Base-by-base conservation (phyloP, 2,797 vertebrate species). In the Halcyon smyrnensis region DNA sequence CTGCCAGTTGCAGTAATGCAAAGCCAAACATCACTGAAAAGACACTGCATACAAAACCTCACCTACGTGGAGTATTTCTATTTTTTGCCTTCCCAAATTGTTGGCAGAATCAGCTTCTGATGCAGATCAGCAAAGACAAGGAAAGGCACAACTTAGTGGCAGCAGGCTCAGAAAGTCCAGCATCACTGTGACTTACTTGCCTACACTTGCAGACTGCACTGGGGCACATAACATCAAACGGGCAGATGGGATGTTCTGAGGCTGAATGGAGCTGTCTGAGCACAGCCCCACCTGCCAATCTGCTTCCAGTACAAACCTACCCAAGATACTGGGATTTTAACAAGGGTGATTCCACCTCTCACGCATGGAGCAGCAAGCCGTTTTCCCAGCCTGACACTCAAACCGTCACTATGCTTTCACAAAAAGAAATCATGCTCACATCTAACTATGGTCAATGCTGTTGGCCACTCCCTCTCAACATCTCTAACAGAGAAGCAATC, bases 71-170 rank as follows among this genome's bases (percentile, higher is more conserved):
- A 37, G 14, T 11, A 56, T 11, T 28, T 56, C 13, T 13, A 13
- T 34, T 39, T 51, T 19, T n/a, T 27, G 46, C 5, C 7, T 21
- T 27, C 11, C 23, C 18, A 70, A 53, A 67, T 46, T 0, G 0
- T 15, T 60, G 28, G 32, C 48, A 89, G 41, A 53, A 76, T 75
- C 87, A 84, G 56, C 27, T 86, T 76, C 69, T 51, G 54, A 68
- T 18, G 20, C 12, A 73, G 41, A 60, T 60, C 56, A 54, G 27
- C 15, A 71, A 53, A 94, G 73, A 80, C 23, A 65, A 82, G 57
- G 63, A 90, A 85, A 75, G 59, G 41, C 46, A 82, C 11, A 68
- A 37, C 6, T 18, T 16, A 20, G 28, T 16, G 30, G 80, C 78
- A 78, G 53, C n/a, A 87, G 75, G 59, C 75, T 91, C 82, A 91